These are phyloP conservation scores for Pseudachorutes palmiensis DNA, from an alignment of 1,140 invertebrate species.

Conservation along the genomic window DNA sequence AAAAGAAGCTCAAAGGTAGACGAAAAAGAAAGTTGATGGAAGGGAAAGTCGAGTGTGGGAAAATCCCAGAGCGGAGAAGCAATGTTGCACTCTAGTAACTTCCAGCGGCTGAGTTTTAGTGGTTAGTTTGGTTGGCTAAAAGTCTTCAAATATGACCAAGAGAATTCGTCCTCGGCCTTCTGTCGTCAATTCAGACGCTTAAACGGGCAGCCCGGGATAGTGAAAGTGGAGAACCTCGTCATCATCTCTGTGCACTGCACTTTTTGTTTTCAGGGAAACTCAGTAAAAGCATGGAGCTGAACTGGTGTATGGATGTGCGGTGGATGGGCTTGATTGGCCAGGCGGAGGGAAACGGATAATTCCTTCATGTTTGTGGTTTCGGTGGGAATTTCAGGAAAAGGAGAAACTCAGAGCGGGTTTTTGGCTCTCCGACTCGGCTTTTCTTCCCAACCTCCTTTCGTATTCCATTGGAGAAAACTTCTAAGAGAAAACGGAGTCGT, in stretches of 20 bases:
- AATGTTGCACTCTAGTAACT: neutral
- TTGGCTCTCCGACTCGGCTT: neutral
- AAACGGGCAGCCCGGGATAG: too few relatives aligned
- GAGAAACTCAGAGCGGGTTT: neutral
- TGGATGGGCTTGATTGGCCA: neutral
- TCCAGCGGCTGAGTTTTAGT: neutral
- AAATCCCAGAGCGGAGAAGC: neutral
- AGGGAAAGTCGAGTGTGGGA: neutral
- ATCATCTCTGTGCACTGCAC: neutral
- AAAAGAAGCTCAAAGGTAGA: neutral
- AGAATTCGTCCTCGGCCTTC: neutral
- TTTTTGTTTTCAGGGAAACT: neutral
- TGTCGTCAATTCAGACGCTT: neutral
- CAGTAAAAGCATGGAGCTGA: neutral
- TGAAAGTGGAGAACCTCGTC: too few relatives aligned
- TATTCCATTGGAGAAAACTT: slow-evolving; percentile 20
- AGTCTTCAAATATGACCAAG: neutral
- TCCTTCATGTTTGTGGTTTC: neutral
- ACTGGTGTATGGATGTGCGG: neutral
- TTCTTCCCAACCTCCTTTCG: slow-evolving; percentile 2
- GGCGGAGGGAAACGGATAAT: neutral
- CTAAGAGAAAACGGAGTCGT: slow-evolving; percentile 23
- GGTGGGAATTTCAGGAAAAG: neutral
- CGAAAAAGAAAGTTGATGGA: neutral
- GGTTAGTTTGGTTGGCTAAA: neutral